phyloP scores from a whole-genome alignment of 2,888 invertebrate genomes.

The Drosophila koepferae region DNA sequence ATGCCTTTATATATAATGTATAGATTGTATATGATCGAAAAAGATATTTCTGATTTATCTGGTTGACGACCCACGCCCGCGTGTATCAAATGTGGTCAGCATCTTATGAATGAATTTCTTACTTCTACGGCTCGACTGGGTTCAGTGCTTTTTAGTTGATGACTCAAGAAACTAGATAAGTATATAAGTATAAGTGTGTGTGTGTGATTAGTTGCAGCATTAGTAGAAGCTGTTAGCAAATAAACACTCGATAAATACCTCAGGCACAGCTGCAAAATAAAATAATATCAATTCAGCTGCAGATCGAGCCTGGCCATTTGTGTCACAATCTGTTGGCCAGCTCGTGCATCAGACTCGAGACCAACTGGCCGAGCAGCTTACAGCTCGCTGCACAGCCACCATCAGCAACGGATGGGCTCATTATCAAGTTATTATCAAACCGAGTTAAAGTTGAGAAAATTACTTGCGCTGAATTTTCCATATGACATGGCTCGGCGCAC shows the following conservation, averaged over 20 bases:
- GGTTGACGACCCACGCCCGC: constrained; percentile 41
- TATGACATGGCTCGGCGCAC: constrained; percentile 21
- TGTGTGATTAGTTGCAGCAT: constrained; percentile 32
- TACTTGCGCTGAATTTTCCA: constrained; percentile 48
- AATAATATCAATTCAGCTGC: constrained; percentile 35
- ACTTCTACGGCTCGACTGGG: constrained; percentile 13
- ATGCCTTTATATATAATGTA: neutral
- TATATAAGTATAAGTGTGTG: constrained; percentile 5
- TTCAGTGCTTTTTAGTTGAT: constrained; percentile 35
- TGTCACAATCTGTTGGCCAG: constrained; percentile 69
- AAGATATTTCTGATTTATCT: constrained; percentile 20
- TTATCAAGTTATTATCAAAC: constrained; percentile 72
- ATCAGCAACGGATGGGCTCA: constrained; percentile 66
- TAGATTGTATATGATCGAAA: constrained; percentile 1
- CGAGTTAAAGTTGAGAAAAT: constrained; percentile 45
- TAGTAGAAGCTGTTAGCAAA: constrained; percentile 62
- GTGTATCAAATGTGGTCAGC: constrained; percentile 32
- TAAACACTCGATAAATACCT: constrained; percentile 70
- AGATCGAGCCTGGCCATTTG: constrained; percentile 34
- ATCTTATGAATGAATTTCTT: constrained; percentile 59
- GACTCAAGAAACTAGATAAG: constrained; percentile 35
- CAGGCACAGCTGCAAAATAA: constrained; percentile 41
- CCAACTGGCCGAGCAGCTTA: constrained; percentile 10
- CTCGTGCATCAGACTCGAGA: constrained; percentile 54
- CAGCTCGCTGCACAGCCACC: constrained; percentile 18